Conservation (phyloP, 2,113 vertebrate genomes). For the Ammospiza caudacuta region DNA sequence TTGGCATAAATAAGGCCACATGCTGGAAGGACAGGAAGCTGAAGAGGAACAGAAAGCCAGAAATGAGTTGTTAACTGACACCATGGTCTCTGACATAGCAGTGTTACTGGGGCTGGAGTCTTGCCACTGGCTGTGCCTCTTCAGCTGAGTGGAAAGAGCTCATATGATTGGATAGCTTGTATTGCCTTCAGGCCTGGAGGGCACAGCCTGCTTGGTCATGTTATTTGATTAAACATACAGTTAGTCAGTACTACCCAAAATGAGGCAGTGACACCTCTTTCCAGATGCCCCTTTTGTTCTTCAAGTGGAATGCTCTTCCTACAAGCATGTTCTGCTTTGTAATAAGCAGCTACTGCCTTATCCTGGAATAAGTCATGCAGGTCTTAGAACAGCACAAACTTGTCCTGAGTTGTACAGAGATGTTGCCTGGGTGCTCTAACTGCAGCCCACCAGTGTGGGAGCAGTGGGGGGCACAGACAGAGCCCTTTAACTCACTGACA, state of each 20-base stretch:
- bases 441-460: neutral
- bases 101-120: neutral
- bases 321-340: neutral
- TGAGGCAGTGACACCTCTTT: neutral
- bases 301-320: neutral
- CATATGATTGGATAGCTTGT: neutral
- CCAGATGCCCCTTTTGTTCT: neutral
- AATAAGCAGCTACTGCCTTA: neutral
- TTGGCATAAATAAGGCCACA: neutral
- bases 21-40: neutral
- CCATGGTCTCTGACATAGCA: rapidly evolving
- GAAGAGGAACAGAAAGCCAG: neutral
- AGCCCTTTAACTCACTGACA: neutral
- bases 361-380: neutral
- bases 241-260: neutral
- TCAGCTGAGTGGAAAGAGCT: neutral
- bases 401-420: neutral
- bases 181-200: neutral
- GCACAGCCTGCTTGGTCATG: neutral
- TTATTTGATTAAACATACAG: neutral
- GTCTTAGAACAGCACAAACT: neutral
- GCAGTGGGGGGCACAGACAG: neutral
- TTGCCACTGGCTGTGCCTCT: neutral
- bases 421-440: neutral
- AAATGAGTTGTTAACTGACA: neutral